A percentile compares a stretch with the other conserved stretches of the same genome.
phyloP scores from a whole-genome alignment of 2,797 vertebrate species.

The Philypnodon macrostomus region DNA sequence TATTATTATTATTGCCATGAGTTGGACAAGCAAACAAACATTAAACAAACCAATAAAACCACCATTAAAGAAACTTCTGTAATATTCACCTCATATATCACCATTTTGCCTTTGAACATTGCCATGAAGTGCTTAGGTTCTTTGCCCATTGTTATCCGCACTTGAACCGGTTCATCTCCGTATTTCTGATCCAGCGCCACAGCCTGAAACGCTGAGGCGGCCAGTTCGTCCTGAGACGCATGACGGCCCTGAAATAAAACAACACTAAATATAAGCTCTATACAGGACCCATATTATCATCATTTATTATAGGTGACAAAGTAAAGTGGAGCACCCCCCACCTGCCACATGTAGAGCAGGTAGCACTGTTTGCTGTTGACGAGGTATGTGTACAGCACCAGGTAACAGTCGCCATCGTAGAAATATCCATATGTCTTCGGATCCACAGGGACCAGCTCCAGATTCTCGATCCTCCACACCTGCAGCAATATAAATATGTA shows the following conservation, averaged over 20 bases:
- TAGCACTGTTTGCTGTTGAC: conserved; percentile 72
- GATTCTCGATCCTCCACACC: conserved; percentile 89
- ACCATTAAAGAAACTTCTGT: background rate
- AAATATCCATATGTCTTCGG: conserved; percentile 79
- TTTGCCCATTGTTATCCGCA: conserved; percentile 87
- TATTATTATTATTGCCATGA: too few species aligned
- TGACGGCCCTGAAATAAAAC: conserved; percentile 77
- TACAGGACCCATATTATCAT: background rate
- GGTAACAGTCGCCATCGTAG: conserved; percentile 90
- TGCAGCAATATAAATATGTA: conserved; percentile 40
- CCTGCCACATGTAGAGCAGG: conserved; percentile 91
- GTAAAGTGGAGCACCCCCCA: conserved; percentile 37
- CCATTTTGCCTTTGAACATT: conserved; percentile 89
- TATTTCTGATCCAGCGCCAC: conserved; percentile 81
- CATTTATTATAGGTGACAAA: background rate
- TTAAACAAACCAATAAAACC: too few species aligned
- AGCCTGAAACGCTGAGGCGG: conserved; percentile 84
- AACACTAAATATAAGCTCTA: background rate
- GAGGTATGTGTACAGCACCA: conserved; percentile 86
- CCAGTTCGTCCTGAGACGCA: conserved; percentile 82
- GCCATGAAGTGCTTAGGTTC: conserved; percentile 89
- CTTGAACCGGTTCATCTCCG: conserved; percentile 79
- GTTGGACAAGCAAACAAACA: too few species aligned
- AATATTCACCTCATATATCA: conserved; percentile 83
- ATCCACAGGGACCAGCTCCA: conserved; percentile 83